Evolutionary conservation across 2,113 vertebrate species (phyloP), one percentile per base, ranked within the genome.

Genomic region (Microcebus griseorufus): DNA sequence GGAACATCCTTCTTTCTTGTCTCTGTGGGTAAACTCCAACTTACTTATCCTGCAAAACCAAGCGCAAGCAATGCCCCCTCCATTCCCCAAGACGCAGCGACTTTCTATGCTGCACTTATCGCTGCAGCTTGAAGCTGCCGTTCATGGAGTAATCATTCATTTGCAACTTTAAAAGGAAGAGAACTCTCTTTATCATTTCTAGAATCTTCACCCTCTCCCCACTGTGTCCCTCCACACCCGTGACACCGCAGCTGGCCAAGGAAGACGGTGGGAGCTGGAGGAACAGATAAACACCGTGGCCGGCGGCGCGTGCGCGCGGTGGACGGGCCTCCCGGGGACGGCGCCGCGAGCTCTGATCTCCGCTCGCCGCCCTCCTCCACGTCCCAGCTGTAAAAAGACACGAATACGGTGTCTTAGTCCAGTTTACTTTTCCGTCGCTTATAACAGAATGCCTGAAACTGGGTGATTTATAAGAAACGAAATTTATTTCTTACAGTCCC

Each of bases 111-210:
- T 62, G 72, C 1, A 29, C 20, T 29, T 7, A n/a, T 22, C 23
- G 1, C 6, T 0, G 18, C 9, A 7, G 37, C 55, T 67, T 5
- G 8, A 5, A 34, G 45, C 37, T 2, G 2, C 73, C 45, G 0
- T 23, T 42, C 8, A 2, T 2, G 3, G 6, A 11, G 6, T 37
- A 45, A 48, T 58, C 58, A 25, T 34, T 67, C 32, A 0, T 73
- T 84, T 14, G 18, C 45, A 55, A n/a, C 18, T 55, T 79, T 79
- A 23, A 5, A 42, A 67, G 27, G 16, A 82, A 78, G 67, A 65
- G 17, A 25, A 60, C 34, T 81, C 14, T 7, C 37, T 78, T 84
- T 51, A 27, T 55, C 8, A 25, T n/a, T 20, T 51, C 53, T 53
- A 42, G 72, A 16, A 69, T 53, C 42, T 10, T 70, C 20, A 3